Evolutionary conservation across 2,113 vertebrate genomes (phyloP), one percentile per base, ranked within the genome.

Genomic region (Ptilorrhoa leucosticta): DNA sequence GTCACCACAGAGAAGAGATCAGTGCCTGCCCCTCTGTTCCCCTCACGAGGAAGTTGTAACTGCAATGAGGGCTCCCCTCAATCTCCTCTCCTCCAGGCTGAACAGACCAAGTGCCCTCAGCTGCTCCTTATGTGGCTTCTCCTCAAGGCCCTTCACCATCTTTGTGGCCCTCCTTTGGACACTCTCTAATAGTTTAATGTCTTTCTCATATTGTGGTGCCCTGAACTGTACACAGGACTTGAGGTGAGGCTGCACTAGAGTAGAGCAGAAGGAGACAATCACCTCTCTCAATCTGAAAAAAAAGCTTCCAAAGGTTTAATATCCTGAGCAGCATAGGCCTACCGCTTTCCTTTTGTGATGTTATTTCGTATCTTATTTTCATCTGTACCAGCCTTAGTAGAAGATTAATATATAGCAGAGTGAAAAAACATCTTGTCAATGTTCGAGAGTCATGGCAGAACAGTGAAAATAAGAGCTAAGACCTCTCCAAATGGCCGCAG

Each of bases 31-130:
- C n/a, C 16, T 26, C 2, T n/a, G 39, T 53, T 75, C 21, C 24
- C 11, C 16, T 60, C 16, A 6, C 0, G 0, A 53, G 30, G 61
- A 53, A 68, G 7, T 0, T 53, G 5, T 2, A 40, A 9, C 45
- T n/a, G 21, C 7, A 6, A 0, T 47, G 47, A 6, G 9, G 7
- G 31, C 24, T 61, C 13, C 2, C 9, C 24, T 68, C 47, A 47
- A 14, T 22, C 47, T 75, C 30, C 45, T 61, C 26, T 45, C 35
- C 33, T 81, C 24, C 30, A 68, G 45, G 16, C 24, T 82, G 70
- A 60, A 31, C 20, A 68, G 13, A 44, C 2, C 19, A 51, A 68
- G 24, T 47, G n/a, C 0, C 16, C 40, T 7, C 39, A 54, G 40
- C 39, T 2, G 2, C 14, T 54, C 2, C 24, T 61, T 24, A 22